Conservation (phyloP, 2,888 invertebrate species). For the Eilema griseolum region DNA sequence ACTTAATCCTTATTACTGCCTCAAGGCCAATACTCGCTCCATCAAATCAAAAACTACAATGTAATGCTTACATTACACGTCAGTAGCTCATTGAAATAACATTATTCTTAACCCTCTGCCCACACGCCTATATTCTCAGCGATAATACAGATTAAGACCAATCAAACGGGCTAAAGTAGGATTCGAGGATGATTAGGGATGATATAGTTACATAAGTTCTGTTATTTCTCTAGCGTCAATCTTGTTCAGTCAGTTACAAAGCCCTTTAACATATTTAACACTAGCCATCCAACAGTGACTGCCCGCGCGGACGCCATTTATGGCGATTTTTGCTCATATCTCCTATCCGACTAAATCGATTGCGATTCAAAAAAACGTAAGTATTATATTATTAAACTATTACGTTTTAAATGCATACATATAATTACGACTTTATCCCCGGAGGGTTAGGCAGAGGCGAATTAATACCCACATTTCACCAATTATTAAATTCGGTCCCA, state of each 20-base stretch:
- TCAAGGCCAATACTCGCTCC: neutral
- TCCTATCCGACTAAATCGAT: no score
- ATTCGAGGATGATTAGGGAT: neutral
- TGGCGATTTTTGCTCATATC: no score
- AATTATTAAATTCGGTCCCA: no score
- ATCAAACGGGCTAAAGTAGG: neutral
- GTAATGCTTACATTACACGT: neutral
- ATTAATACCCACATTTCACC: no score
- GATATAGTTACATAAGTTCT: neutral
- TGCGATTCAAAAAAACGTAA: no score
- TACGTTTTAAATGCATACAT: no score
- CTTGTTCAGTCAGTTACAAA: neutral
- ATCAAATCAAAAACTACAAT: neutral
- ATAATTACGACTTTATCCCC: no score
- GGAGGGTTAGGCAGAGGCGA: no score
- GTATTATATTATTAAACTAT: no score
- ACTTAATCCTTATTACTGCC: neutral
- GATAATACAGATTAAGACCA: neutral
- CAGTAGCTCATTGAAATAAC: neutral
- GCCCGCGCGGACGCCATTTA: no score
- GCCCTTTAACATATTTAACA: neutral
- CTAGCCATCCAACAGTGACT: no score
- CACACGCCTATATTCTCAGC: neutral
- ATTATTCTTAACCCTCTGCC: conserved; percentile 3
- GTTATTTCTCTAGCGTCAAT: neutral